phyloP scores from a whole-genome alignment of 2,113 vertebrate genomes.

The Accipiter virgatus region DNA sequence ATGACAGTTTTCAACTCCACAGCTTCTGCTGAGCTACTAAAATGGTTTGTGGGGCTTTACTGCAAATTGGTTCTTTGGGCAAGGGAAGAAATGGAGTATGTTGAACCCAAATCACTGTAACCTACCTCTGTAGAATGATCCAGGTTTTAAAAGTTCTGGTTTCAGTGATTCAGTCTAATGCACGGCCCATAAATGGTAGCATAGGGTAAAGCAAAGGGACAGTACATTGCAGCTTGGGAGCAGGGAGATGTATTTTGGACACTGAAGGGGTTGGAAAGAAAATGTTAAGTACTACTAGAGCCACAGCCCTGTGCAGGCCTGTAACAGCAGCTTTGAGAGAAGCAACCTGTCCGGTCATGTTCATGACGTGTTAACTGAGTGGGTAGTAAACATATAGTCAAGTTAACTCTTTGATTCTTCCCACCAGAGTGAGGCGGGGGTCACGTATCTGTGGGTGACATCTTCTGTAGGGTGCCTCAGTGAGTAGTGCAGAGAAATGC shows the following conservation, averaged over 20 bases:
- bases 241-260: not conserved
- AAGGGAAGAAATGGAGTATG: not conserved
- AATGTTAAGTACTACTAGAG: not conserved
- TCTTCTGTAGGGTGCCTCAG: not conserved
- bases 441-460: not conserved
- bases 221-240: not conserved
- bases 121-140: not conserved
- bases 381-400: not conserved
- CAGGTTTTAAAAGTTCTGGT: not conserved
- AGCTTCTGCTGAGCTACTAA: not conserved
- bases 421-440: not conserved
- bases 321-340: not conserved
- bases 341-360: not conserved
- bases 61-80: not conserved
- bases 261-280: not conserved
- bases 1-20: not conserved
- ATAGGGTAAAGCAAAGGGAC: not conserved
- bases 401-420: not conserved
- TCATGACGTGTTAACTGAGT: not conserved
- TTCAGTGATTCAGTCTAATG: not conserved
- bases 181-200: not conserved
- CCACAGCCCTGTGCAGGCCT: not conserved
- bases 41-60: not conserved
- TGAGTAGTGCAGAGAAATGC: not conserved
- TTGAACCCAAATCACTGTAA: not conserved